phyloP scores from a whole-genome alignment of 2,888 invertebrate genomes.

The Cristatella mucedo region DNA sequence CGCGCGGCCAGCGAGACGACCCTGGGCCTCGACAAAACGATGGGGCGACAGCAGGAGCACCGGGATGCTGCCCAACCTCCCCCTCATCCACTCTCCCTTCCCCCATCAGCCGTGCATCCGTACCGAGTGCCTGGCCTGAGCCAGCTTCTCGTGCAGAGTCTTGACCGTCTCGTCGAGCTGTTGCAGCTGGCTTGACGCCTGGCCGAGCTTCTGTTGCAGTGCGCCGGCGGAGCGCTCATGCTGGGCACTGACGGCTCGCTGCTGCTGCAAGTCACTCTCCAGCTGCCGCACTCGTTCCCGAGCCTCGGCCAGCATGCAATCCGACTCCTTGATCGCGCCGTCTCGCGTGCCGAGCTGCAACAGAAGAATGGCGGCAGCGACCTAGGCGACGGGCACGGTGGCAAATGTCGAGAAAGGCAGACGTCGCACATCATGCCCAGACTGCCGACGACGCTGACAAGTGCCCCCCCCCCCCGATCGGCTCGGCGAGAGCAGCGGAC shows the following conservation, averaged over 20 bases:
- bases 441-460: background rate
- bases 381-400: no score
- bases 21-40: no score
- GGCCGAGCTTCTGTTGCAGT: slow-evolving; percentile 26
- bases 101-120: no score
- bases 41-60: no score
- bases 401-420: no score
- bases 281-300: slow-evolving; percentile 25
- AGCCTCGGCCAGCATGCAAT: slow-evolving; percentile 20
- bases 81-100: no score
- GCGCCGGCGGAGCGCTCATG: slow-evolving; percentile 19
- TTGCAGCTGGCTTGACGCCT: slow-evolving; percentile 19
- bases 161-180: slow-evolving; percentile 24
- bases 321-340: slow-evolving; percentile 21
- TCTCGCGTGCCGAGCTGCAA: slow-evolving; percentile 20
- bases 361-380: no score
- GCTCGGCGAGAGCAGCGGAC: background rate
- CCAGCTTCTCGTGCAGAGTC: slow-evolving; percentile 25
- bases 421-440: no score
- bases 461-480: slow-evolving; percentile 4
- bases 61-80: no score
- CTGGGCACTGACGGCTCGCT: slow-evolving; percentile 18
- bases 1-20: no score
- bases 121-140: slow-evolving; percentile 22
- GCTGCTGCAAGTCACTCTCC: slow-evolving; percentile 23